Evolutionary conservation across 2,113 vertebrate species (phyloP), one percentile per base, ranked within the genome.

Genomic region (Rhynchopsitta pachyrhyncha): DNA sequence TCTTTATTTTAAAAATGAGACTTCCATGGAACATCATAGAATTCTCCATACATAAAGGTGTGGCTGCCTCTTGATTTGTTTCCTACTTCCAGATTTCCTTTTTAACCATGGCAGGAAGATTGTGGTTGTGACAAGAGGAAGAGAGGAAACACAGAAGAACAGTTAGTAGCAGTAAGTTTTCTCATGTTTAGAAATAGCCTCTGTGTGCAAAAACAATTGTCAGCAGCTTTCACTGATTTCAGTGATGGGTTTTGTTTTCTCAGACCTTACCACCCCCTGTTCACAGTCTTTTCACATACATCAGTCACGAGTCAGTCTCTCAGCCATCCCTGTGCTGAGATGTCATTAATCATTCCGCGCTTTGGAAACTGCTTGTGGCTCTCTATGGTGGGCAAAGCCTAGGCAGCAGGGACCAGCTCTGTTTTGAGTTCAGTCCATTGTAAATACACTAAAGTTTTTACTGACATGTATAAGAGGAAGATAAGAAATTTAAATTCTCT

Each of bases 141-240:
- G 33, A 94, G 37, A 64, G 86, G 79, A 88, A 94, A 82, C 87
- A 42, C 17, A 68, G 69, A 60, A 88, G 27, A 50, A 70, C 46
- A 39, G 83, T 80, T 35, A 87, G 68, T 15, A 69, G 76, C 53
- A 53, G 9, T 84, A 67, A 29, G 80, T 69, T 82, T 95, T 81
- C 25, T 93, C 10, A 1, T 41, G 80, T n/a, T 69, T 93, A 69
- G 76, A 92, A 86, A 55, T 59, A 84, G 7, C 39, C 33, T 81
- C 13, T 33, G 39, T 57, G 2, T 22, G 33, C 16, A 47, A 86
- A 89, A 90, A 13, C 44, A 19, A 14, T 11, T 23, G 55, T 96
- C 94, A 94, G 86, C 70, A 80, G 75, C 92, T 94, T 92, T 79
- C 78, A 87, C 46, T 9, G 10, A 91, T 31, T 88, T 83, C 71